Percentiles rank a stretch among this genome's conserved stretches.
These are phyloP conservation scores for Napeogenes inachia DNA, from an alignment of 2,888 invertebrate species.

Conservation along the genomic window DNA sequence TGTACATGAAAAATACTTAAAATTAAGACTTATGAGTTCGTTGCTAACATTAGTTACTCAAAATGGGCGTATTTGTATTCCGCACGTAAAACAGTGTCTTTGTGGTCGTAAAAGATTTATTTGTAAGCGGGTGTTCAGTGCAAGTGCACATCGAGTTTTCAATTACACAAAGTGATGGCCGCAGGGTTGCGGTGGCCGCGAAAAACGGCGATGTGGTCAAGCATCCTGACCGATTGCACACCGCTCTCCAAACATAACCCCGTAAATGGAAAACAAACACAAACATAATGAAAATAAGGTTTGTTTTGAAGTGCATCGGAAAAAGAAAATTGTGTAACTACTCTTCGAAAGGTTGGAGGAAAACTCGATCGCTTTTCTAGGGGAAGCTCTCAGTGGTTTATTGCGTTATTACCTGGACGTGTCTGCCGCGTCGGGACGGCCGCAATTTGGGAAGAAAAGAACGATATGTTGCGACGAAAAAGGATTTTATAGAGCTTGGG, in stretches of 20 bases:
- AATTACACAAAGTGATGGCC: conserved; percentile 75
- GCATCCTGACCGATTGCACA: conserved; percentile 64
- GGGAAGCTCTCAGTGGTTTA: conserved; percentile 76
- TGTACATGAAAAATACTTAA: too few species aligned
- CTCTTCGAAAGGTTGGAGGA: conserved; percentile 72
- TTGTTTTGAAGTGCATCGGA: conserved; percentile 44
- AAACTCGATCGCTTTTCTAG: conserved; percentile 76
- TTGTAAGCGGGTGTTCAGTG: conserved; percentile 63
- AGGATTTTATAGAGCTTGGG: conserved; percentile 69
- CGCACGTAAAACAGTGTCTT: conserved; percentile 31
- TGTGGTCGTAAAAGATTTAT: conserved; percentile 56
- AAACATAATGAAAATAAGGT: conserved; percentile 54
- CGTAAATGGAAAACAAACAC: conserved; percentile 48
- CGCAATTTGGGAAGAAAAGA: conserved; percentile 73
- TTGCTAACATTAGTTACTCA: background rate
- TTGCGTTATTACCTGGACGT: conserved; percentile 78
- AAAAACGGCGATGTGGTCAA: conserved; percentile 66
- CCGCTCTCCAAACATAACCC: conserved; percentile 44
- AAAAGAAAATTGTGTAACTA: conserved; percentile 60
- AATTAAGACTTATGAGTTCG: too few species aligned
- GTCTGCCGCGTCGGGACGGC: conserved; percentile 71
- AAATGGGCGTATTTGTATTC: conserved; percentile 7
- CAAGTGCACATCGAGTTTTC: conserved; percentile 75
- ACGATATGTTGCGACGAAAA: conserved; percentile 71
- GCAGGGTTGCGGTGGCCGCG: conserved; percentile 61